phyloP scores from a whole-genome alignment of 2,113 vertebrate species.

The Sigmodon hispidus region DNA sequence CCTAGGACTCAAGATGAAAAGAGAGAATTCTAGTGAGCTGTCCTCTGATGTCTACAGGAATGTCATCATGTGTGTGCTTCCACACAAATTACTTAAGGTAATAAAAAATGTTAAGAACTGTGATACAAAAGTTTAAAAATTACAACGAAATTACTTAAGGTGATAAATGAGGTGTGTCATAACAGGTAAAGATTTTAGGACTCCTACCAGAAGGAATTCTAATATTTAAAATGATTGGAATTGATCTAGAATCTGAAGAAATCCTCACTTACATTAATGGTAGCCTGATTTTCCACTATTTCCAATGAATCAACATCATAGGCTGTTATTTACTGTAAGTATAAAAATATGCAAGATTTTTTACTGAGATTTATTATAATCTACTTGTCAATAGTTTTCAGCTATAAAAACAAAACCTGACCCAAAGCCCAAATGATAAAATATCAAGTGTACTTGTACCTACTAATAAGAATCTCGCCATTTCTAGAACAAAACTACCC shows the following conservation, averaged over 20 bases:
- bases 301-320: neutral
- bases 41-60: neutral
- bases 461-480: neutral
- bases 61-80: neutral
- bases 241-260: constrained; percentile 29
- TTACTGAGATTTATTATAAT: neutral
- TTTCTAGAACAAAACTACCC: constrained; percentile 10
- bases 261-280: neutral
- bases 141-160: neutral
- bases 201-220: neutral
- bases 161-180: constrained; percentile 15
- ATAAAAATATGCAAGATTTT: neutral
- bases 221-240: constrained; percentile 6
- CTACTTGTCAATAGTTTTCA: neutral
- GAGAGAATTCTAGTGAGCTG: neutral
- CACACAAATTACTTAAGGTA: neutral
- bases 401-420: neutral
- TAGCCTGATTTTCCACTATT: neutral
- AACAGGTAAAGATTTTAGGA: neutral
- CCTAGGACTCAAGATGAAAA: neutral
- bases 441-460: neutral
- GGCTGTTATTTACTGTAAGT: neutral
- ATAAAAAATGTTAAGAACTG: neutral
- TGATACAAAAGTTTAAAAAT: constrained; percentile 24
- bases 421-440: no score